phyloP scores from a whole-genome alignment of 2,888 invertebrate species.

The Eucera pruinosa region DNA sequence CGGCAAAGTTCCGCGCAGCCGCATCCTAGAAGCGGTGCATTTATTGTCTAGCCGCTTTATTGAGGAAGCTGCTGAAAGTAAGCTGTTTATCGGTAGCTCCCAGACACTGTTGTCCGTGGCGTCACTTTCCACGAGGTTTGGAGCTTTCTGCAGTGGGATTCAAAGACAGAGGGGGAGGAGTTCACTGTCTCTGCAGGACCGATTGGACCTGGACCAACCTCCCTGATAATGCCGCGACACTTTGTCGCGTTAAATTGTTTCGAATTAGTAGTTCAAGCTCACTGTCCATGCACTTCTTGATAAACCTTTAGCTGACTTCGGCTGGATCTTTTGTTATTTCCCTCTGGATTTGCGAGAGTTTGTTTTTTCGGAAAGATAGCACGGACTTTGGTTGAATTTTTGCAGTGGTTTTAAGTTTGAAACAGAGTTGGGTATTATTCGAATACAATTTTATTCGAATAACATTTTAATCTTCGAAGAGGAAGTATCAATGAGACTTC shows the following conservation, averaged over 20 bases:
- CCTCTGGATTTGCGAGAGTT: too few species aligned
- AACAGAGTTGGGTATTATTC: too few species aligned
- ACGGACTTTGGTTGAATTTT: too few species aligned
- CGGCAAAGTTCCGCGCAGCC: conserved; percentile 54
- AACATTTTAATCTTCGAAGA: too few species aligned
- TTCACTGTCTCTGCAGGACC: conserved; percentile 17
- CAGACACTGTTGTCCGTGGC: conserved; percentile 58
- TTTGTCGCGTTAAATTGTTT: conserved; percentile 39
- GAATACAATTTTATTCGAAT: too few species aligned
- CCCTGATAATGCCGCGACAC: conserved; percentile 33
- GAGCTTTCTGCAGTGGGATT: conserved; percentile 31
- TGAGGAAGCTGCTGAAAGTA: conserved; percentile 75
- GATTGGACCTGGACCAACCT: conserved; percentile 1
- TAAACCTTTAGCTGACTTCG: not conserved
- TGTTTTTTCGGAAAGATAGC: too few species aligned
- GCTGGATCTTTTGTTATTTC: not conserved
- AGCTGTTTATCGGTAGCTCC: conserved; percentile 81
- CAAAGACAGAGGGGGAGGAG: conserved; percentile 23
- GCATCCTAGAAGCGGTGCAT: conserved; percentile 46
- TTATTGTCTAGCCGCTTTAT: conserved; percentile 77
- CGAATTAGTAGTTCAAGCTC: conserved; percentile 26
- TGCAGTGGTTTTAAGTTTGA: too few species aligned
- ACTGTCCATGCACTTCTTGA: not conserved
- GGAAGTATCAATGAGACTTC: too few species aligned
- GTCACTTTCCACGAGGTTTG: conserved; percentile 37